phyloP scores from a whole-genome alignment of 2,888 invertebrate species.

The Drymonia ruficornis region DNA sequence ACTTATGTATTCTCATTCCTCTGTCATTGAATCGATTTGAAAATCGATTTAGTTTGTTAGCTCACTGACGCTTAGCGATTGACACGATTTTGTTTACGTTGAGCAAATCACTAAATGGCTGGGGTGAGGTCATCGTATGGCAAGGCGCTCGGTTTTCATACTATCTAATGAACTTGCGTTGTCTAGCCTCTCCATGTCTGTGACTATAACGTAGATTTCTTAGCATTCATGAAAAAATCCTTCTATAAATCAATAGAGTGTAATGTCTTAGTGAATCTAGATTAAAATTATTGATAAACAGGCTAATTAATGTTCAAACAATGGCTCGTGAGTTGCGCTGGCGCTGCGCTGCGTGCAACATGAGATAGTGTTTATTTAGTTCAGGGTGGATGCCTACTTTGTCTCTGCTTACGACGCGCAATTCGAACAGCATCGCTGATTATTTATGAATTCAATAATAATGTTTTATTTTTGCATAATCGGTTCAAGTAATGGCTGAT shows the following conservation, averaged over 20 bases:
- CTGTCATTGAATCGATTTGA: too few species aligned
- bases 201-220: too few species aligned
- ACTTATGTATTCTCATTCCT: too few species aligned
- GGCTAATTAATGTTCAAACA: conserved; percentile 36
- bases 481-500: conserved; percentile 28
- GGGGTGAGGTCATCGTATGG: too few species aligned
- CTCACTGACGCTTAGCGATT: too few species aligned
- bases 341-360: conserved; percentile 60
- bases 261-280: not conserved
- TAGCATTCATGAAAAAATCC: not conserved
- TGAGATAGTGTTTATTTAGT: conserved; percentile 66
- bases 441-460: conserved; percentile 19
- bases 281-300: not conserved
- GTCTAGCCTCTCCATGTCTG: too few species aligned
- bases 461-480: conserved; percentile 32
- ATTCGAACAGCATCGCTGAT: conserved; percentile 19
- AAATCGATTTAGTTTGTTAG: too few species aligned
- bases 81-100: too few species aligned
- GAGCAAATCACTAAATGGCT: too few species aligned
- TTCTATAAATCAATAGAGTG: not conserved
- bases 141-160: too few species aligned
- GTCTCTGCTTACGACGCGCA: conserved; percentile 31
- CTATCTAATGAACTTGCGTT: too few species aligned
- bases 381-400: conserved; percentile 49
- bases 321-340: conserved; percentile 35